Evolutionary conservation across 2,797 vertebrate species (phyloP), one percentile per base, ranked within the genome.

Genomic region (Enteromius treurensis): DNA sequence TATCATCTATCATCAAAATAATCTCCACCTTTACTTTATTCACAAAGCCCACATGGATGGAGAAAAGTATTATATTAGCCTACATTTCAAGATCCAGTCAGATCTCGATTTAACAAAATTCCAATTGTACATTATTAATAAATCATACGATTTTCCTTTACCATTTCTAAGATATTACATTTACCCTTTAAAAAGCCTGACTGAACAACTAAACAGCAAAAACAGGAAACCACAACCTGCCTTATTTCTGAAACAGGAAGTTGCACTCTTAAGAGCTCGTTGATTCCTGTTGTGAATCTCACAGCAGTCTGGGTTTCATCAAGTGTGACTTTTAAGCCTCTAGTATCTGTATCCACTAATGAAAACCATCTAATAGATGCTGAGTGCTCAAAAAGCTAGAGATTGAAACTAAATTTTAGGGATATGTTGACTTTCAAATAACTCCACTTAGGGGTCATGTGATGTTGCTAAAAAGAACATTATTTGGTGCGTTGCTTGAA

Each of bases 211-310:
- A 21, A 83, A 86, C 86, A 89, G 86, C 93, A 94, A 89, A 85
- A 83, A 89, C 90, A 92, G 89, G 90, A 93, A 91, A 91, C 47
- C 84, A 83, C 81, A 77, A 79, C 65, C 47, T 73, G 77, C 85
- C 23, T 47, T 79, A 26, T 80, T 87, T 86, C 67, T 88, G 86
- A 90, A 91, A 90, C 86, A 90, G 86, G 90, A 93, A 91, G 86
- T 70, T 71, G 26, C 81, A 64, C 60, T 75, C 32, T 79, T 11
- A 79, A 78, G 71, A 80, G 58, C 70, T 78, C 14, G 26, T 69
- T 85, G 65, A 82, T 89, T 91, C 82, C 90, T 89, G 85, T 91
- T 91, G 83, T 55, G 40, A 62, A 69, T 32, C 75, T 85, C 67
- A n/a, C 60, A 34, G 58, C 73, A n/a, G 37, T 23, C 51, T 68